Conservation (phyloP, 2,888 invertebrate species). For the Apodemia zela region DNA sequence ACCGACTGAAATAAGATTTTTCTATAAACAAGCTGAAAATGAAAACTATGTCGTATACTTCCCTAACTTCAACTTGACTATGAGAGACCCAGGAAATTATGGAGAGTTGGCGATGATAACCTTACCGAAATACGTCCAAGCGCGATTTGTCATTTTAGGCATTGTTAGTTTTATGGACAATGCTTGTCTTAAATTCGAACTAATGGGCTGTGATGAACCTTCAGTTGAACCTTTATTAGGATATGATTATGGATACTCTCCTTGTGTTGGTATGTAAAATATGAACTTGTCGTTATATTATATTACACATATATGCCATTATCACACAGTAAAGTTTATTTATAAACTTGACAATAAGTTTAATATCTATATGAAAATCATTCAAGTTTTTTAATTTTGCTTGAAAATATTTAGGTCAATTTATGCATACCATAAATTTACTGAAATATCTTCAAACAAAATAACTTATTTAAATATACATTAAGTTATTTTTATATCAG, state of each 20-base stretch:
- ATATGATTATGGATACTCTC: conserved; percentile 95
- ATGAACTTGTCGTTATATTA: not conserved
- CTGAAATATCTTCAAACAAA: no score
- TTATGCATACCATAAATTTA: no score
- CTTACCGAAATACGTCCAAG: conserved; percentile 94
- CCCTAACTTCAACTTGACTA: conserved; percentile 96
- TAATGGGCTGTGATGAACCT: conserved; percentile 97
- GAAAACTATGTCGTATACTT: conserved; percentile 98
- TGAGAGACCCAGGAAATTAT: conserved; percentile 96
- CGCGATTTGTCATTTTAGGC: conserved; percentile 95
- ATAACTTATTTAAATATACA: no score
- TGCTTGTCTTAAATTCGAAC: conserved; percentile 96
- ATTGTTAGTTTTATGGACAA: conserved; percentile 98
- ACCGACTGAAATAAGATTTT: conserved; percentile 97
- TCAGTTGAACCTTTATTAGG: conserved; percentile 90
- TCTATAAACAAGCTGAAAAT: conserved; percentile 96
- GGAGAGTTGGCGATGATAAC: conserved; percentile 98
- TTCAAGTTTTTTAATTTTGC: no score
- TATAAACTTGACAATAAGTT: no score
- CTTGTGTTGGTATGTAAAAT: conserved; percentile 87
- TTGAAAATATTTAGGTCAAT: no score
- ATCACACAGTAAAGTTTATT: no score
- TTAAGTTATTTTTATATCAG: no score
- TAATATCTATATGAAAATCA: no score
- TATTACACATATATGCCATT: no score